Conservation (phyloP, 2,888 invertebrate species). For the Noctuana brunneofusca region DNA sequence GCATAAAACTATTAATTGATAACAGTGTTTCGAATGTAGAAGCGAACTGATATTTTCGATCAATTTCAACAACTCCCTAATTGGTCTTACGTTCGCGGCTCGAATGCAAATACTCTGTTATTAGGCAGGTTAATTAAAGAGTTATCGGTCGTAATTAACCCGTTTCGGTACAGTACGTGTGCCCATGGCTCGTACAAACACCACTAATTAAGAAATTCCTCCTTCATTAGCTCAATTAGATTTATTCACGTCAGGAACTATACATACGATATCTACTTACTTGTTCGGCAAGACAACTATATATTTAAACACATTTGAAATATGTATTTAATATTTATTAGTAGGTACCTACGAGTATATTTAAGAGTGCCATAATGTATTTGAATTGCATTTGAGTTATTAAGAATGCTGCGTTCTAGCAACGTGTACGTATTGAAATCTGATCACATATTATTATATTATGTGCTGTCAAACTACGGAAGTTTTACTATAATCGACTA, state of each 20-base stretch:
- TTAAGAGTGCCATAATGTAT: too few relatives aligned
- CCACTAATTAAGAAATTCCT: constrained; percentile 81
- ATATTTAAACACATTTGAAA: too few relatives aligned
- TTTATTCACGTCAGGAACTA: constrained; percentile 65
- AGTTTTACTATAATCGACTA: too few relatives aligned
- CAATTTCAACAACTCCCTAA: constrained; percentile 63
- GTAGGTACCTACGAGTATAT: too few relatives aligned
- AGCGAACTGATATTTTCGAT: constrained; percentile 45
- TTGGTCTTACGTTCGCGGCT: constrained; percentile 60
- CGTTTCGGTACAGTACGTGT: constrained; percentile 76
- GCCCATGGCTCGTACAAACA: constrained; percentile 72
- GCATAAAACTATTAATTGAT: constrained; percentile 33
- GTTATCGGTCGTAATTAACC: constrained; percentile 78
- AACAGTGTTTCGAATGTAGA: constrained; percentile 29
- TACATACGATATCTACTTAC: constrained; percentile 36
- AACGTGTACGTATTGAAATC: too few relatives aligned
- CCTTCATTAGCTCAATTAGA: constrained; percentile 78
- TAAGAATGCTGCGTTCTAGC: too few relatives aligned
- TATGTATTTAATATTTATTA: background rate
- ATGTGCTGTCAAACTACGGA: too few relatives aligned
- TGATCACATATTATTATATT: too few relatives aligned
- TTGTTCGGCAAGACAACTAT: constrained; percentile 15
- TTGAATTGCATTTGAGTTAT: too few relatives aligned
- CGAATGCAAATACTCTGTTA: constrained; percentile 78
- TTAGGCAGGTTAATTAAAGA: constrained; percentile 82